Evolutionary conservation across 2,797 vertebrate genomes (phyloP).

Genomic region (Clarias laeviceps): DNA sequence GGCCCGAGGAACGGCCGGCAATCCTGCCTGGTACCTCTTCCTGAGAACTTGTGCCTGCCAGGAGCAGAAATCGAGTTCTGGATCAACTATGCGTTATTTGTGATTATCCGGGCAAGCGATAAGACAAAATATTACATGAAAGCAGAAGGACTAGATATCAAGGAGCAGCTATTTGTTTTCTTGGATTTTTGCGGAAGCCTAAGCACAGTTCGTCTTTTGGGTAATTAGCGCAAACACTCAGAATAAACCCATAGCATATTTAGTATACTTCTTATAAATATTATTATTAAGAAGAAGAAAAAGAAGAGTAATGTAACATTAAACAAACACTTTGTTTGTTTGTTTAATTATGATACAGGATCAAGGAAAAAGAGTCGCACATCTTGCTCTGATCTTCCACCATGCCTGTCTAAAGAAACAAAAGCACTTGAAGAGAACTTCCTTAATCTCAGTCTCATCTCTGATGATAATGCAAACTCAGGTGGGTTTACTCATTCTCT

Average conservation of each 20-base stretch:
- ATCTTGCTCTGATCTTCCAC: conserved; percentile 49
- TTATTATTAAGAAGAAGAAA: not conserved
- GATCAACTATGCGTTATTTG: conserved; percentile 54
- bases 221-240: conserved; percentile 49
- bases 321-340: not conserved
- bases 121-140: conserved; percentile 44
- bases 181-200: conserved; percentile 71
- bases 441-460: not conserved
- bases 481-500: conserved; percentile 8
- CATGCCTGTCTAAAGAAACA: not conserved
- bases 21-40: conserved; percentile 62
- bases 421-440: conserved; percentile 28
- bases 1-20: conserved; percentile 54
- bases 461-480: conserved; percentile 3
- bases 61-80: conserved; percentile 67
- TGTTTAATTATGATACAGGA: conserved; percentile 36
- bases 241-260: not conserved
- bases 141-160: conserved; percentile 51
- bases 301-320: not conserved
- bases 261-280: not conserved
- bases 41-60: conserved; percentile 22
- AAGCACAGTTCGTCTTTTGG: conserved; percentile 65
- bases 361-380: conserved; percentile 47
- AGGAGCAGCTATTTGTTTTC: conserved; percentile 65
- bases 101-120: conserved; percentile 50